Conservation (phyloP, 2,888 invertebrate species). For the Mimumesa dahlbomi region DNA sequence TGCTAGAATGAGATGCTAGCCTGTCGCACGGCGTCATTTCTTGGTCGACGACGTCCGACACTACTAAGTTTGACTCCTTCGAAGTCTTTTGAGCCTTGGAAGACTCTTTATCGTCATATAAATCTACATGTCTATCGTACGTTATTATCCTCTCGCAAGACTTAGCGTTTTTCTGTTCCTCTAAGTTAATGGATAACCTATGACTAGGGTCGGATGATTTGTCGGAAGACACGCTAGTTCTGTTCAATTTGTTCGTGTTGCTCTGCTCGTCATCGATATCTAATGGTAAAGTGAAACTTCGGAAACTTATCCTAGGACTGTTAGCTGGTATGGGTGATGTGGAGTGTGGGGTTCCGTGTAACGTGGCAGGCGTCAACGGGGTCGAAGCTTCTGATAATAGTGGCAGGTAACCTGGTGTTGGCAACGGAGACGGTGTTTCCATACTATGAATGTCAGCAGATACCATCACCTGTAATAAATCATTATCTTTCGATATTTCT, state of each 20-base stretch:
- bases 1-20: slow-evolving; percentile 61
- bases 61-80: slow-evolving; percentile 46
- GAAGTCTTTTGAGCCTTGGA: slow-evolving; percentile 41
- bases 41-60: slow-evolving; percentile 66
- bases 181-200: slow-evolving; percentile 70
- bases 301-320: slow-evolving; percentile 78
- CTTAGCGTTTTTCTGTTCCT: slow-evolving; percentile 63
- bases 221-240: slow-evolving; percentile 68
- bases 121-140: slow-evolving; percentile 61
- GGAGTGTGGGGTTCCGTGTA: slow-evolving; percentile 73
- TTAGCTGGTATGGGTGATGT: slow-evolving; percentile 73
- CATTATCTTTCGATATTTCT: no score
- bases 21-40: slow-evolving; percentile 74
- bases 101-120: slow-evolving; percentile 55
- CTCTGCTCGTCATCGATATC: slow-evolving; percentile 70
- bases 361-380: slow-evolving; percentile 74
- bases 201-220: slow-evolving; percentile 75
- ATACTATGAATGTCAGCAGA: slow-evolving; percentile 80
- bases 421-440: slow-evolving; percentile 77
- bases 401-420: slow-evolving; percentile 77
- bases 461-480: slow-evolving; percentile 79
- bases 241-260: slow-evolving; percentile 62
- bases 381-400: slow-evolving; percentile 77
- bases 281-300: slow-evolving; percentile 77
- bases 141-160: slow-evolving; percentile 69